Conservation (phyloP, 2,888 invertebrate genomes). For the Ecdyonurus torrentis region DNA sequence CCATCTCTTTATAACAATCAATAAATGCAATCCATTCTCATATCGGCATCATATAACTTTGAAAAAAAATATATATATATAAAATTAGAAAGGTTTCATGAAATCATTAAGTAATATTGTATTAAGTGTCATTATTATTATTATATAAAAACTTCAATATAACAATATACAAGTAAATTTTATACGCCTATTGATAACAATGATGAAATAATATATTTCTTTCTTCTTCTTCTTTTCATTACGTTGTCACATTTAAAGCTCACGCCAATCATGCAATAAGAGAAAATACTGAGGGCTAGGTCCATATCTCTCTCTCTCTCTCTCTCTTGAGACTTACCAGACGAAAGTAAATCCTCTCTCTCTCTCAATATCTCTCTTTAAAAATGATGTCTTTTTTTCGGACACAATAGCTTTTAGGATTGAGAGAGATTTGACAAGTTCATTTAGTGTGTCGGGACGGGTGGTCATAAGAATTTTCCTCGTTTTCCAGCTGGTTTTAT, state of each 20-base stretch:
- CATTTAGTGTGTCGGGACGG: background rate
- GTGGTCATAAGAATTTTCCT: background rate
- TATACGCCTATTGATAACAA: background rate
- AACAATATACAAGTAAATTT: background rate
- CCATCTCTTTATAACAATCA: too few relatives aligned
- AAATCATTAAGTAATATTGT: background rate
- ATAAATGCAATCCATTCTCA: too few relatives aligned
- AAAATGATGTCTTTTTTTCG: background rate
- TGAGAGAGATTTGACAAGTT: background rate
- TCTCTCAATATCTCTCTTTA: too few relatives aligned
- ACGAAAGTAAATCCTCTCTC: background rate
- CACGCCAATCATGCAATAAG: background rate
- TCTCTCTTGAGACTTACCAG: too few relatives aligned
- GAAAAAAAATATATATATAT: background rate
- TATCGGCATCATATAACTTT: too few relatives aligned
- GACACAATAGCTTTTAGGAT: background rate
- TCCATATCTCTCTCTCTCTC: too few relatives aligned
- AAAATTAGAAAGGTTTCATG: background rate
- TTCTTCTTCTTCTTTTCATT: background rate
- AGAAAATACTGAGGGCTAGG: too few relatives aligned
- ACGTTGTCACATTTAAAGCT: background rate
- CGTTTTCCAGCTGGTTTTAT: background rate
- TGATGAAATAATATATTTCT: background rate
- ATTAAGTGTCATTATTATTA: background rate
- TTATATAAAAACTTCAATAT: too few relatives aligned